Percentiles rank a stretch among this genome's conserved stretches.
These are phyloP conservation scores for Strigamia transsilvanica DNA, from an alignment of 2,888 invertebrate species.

Conservation along the genomic window DNA sequence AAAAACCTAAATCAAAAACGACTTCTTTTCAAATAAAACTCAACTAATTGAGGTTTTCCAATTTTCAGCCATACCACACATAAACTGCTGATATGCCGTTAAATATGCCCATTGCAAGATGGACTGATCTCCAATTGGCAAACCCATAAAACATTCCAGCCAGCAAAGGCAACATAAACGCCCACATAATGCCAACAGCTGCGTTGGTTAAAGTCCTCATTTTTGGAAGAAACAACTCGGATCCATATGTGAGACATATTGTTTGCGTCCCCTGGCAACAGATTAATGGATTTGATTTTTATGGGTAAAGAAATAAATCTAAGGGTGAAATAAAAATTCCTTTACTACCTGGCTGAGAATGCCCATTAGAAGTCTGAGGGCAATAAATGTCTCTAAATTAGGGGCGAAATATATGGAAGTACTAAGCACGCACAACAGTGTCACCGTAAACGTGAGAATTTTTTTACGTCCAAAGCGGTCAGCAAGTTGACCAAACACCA, in stretches of 20 bases:
- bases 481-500: conserved; percentile 48
- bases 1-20: conserved; percentile 57
- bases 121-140: conserved; percentile 48
- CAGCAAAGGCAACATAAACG: conserved; percentile 16
- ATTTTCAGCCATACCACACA: conserved; percentile 14
- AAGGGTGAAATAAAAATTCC: not conserved
- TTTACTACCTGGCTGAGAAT: conserved; percentile 48
- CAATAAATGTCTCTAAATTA: conserved; percentile 13
- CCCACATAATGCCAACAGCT: conserved; percentile 42
- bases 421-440: not conserved
- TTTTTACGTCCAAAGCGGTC: conserved; percentile 50
- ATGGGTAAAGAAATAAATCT: not conserved
- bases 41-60: not conserved
- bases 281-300: not conserved
- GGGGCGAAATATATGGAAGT: conserved; percentile 35
- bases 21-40: too few species aligned
- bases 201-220: conserved; percentile 17
- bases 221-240: conserved; percentile 46
- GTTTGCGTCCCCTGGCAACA: conserved; percentile 41
- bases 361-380: conserved; percentile 22
- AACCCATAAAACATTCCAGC: conserved; percentile 32
- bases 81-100: conserved; percentile 41
- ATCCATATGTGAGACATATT: conserved; percentile 32
- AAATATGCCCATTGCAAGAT: conserved; percentile 37
- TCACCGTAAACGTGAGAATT: not conserved